Evolutionary conservation across 2,797 vertebrate genomes (phyloP), one percentile per base, ranked within the genome.

Genomic region (Falco rusticolus): DNA sequence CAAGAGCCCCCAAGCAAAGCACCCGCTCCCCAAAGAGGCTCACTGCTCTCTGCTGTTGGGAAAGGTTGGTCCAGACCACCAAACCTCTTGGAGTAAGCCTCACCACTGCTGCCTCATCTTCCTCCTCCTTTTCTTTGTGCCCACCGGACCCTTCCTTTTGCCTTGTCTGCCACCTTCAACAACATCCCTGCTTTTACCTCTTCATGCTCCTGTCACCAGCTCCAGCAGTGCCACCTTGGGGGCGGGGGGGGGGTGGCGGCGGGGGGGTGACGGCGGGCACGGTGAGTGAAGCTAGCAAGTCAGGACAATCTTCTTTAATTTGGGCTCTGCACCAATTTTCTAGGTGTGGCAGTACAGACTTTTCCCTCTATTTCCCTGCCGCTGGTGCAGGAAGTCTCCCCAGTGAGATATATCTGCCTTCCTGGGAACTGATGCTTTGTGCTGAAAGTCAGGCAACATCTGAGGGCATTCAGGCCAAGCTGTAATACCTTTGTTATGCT

Each of bases 81-180:
- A 54, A 20, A 72, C 6, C 11, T 71, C 53, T 37, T 28, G 19
- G 5, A 14, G 24, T n/a, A 83, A 89, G 4, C 11, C 13, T 82
- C 45, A 13, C 4, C 65, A 65, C 25, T 76, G 25, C 10, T 60
- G 11, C 21, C 31, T 92, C 15, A 24, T n/a, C 50, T 86, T 93
- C 37, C 15, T 88, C 4, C 17, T 82, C 13, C 16, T 76, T 61
- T 79, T 33, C 33, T 56, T 68, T 81, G 26, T 64, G 39, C 13
- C 13, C n/a, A 39, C 16, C 21, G 31, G n/a, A 41, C 10, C 19
- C 24, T 56, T 57, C 21, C 9, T 87, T 69, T 74, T 79, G 47
- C 6, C 7, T 71, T 0, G 0, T 24, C 11, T 72, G 9, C 18
- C 47, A 5, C 33, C 51, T 89, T 17, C 15, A 26, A 19, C 54